phyloP scores from a whole-genome alignment of 2,888 invertebrate genomes.

The Thymelicus acteon region DNA sequence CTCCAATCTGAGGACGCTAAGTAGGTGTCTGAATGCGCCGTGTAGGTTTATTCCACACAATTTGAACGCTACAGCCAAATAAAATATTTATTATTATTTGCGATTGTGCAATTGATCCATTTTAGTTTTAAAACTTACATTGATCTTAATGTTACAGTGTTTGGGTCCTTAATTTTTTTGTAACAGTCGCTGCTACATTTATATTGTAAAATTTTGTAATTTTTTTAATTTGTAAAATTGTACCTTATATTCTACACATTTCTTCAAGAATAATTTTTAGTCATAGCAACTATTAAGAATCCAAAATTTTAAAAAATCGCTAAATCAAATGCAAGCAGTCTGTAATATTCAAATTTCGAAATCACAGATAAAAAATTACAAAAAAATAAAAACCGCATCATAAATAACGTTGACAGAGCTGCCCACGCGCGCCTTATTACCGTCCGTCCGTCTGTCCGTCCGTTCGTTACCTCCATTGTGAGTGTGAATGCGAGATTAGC shows the following conservation, averaged over 20 bases:
- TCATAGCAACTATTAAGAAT: too few relatives aligned
- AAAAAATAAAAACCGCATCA: slow-evolving; percentile 60
- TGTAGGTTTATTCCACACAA: slow-evolving; percentile 25
- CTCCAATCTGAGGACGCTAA: slow-evolving; percentile 34
- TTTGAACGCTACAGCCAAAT: slow-evolving; percentile 8
- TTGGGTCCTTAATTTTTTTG: too few relatives aligned
- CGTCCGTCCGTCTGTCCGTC: slow-evolving; percentile 79
- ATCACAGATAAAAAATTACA: slow-evolving; percentile 56
- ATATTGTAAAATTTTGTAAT: too few relatives aligned
- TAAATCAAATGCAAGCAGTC: not conserved
- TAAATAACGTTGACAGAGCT: slow-evolving; percentile 83
- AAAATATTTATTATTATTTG: slow-evolving; percentile 19
- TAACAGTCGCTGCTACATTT: too few relatives aligned
- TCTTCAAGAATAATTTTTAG: too few relatives aligned
- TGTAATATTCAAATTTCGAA: not conserved
- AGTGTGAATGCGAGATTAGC: slow-evolving; percentile 80
- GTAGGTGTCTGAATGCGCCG: slow-evolving; percentile 38
- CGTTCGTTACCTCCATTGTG: slow-evolving; percentile 84
- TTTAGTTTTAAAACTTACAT: too few relatives aligned
- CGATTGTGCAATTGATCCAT: too few relatives aligned
- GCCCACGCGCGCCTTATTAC: slow-evolving; percentile 83
- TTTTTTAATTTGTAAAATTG: too few relatives aligned
- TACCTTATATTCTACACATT: too few relatives aligned
- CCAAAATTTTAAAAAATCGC: not conserved
- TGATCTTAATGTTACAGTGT: too few relatives aligned